These are phyloP conservation scores for Dasyornis broadbenti DNA, from an alignment of 2,113 vertebrate genomes.

Conservation along the genomic window DNA sequence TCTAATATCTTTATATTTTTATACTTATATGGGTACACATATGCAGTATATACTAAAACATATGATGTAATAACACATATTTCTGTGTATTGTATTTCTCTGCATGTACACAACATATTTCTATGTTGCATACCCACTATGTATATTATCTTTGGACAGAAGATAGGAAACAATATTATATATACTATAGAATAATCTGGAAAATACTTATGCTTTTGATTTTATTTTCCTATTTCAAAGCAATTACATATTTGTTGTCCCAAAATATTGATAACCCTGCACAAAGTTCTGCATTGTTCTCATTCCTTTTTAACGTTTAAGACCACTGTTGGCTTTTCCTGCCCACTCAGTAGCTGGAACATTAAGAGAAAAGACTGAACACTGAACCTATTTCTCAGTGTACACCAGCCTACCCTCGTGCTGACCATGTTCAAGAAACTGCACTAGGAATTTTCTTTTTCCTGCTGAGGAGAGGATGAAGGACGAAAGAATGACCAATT, in stretches of 20 bases:
- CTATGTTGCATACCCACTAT: not conserved
- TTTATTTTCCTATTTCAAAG: not conserved
- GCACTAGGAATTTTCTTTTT: slow-evolving; percentile 64
- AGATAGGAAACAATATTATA: not conserved
- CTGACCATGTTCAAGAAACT: slow-evolving; percentile 65
- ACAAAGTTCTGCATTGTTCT: not conserved
- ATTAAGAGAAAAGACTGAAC: not conserved
- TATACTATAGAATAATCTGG: not conserved
- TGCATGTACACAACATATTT: not conserved
- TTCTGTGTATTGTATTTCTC: not conserved
- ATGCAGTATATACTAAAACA: not conserved
- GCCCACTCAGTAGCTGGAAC: not conserved
- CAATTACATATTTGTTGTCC: not conserved
- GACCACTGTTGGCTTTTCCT: not conserved
- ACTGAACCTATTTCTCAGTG: slow-evolving; percentile 1
- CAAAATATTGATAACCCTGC: not conserved
- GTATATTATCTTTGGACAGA: not conserved
- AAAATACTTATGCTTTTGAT: not conserved
- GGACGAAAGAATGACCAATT: slow-evolving; percentile 77
- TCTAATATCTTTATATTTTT: not conserved
- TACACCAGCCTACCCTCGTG: slow-evolving; percentile 27
- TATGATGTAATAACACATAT: not conserved
- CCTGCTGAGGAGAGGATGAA: slow-evolving; percentile 67
- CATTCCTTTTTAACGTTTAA: not conserved
- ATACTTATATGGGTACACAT: not conserved